Conservation (phyloP, 30 jellyfish, hydroid and myxozoan species). For the Chrysaora quinquecirrha region DNA sequence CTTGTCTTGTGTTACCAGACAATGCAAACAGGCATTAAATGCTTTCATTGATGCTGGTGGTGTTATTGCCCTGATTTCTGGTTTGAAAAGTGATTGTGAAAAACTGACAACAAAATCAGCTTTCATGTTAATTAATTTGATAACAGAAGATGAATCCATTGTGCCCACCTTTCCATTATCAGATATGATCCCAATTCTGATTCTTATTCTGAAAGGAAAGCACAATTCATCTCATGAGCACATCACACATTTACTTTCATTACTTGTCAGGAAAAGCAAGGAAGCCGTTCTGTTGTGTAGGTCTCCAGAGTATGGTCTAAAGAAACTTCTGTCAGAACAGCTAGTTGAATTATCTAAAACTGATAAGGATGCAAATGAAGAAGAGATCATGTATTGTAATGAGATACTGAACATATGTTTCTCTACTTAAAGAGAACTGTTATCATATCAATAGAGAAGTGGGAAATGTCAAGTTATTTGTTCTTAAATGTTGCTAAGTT, state of each 20-base stretch:
- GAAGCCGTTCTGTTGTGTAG: constrained; percentile 36
- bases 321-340: not conserved
- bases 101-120: constrained; percentile 79
- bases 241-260: constrained; percentile 31
- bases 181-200: constrained; percentile 23
- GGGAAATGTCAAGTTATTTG: too few species aligned
- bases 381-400: constrained; percentile 30
- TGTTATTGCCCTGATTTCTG: constrained; percentile 14
- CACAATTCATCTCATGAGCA: constrained; percentile 49
- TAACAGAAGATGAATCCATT: constrained; percentile 26
- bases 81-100: constrained; percentile 36
- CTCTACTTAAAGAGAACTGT: not conserved
- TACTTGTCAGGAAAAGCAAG: not conserved
- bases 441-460: too few species aligned
- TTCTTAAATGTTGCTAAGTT: too few species aligned
- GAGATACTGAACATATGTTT: constrained; percentile 32
- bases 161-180: constrained; percentile 6
- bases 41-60: constrained; percentile 49
- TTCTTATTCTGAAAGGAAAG: constrained; percentile 28
- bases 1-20: constrained; percentile 61
- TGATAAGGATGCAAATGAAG: constrained; percentile 46
- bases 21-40: constrained; percentile 30
- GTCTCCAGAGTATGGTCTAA: constrained; percentile 35
- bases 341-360: constrained; percentile 2
- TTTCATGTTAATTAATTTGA: constrained; percentile 57